phyloP scores from a whole-genome alignment of 2,888 invertebrate species.

The Metalampra italica region DNA sequence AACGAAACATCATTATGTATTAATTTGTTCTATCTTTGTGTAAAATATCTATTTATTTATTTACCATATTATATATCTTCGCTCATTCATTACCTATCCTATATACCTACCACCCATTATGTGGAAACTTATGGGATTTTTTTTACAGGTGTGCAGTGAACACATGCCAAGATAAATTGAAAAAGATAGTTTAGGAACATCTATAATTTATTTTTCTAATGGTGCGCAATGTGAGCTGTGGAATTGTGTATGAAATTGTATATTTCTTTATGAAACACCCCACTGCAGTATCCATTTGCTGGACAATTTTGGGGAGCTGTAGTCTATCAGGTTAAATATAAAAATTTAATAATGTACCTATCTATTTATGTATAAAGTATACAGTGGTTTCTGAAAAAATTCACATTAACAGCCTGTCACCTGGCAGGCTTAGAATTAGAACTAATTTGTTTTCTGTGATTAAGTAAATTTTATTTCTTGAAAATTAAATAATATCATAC shows the following conservation, averaged over 20 bases:
- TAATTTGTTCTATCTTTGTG: too few species aligned
- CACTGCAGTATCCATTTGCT: conserved; percentile 52
- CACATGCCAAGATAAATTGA: conserved; percentile 76
- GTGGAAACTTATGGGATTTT: background rate
- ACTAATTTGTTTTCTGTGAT: too few species aligned
- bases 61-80: too few species aligned
- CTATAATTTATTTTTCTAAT: conserved; percentile 78
- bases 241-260: conserved; percentile 69
- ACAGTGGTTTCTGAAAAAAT: conserved; percentile 53
- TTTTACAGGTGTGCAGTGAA: conserved; percentile 73
- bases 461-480: too few species aligned
- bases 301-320: conserved; percentile 68
- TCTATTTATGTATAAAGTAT: conserved; percentile 41
- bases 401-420: conserved; percentile 49
- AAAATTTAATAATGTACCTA: conserved; percentile 51
- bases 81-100: too few species aligned
- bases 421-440: too few species aligned
- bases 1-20: too few species aligned
- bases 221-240: conserved; percentile 77
- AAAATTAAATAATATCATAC: too few species aligned
- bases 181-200: conserved; percentile 65
- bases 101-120: too few species aligned
- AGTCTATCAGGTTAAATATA: conserved; percentile 71
- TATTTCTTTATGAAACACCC: conserved; percentile 60
- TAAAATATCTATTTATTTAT: too few species aligned